Conservation (phyloP, 2,113 vertebrate species). For the rat (Rattus norvegicus) region DNA sequence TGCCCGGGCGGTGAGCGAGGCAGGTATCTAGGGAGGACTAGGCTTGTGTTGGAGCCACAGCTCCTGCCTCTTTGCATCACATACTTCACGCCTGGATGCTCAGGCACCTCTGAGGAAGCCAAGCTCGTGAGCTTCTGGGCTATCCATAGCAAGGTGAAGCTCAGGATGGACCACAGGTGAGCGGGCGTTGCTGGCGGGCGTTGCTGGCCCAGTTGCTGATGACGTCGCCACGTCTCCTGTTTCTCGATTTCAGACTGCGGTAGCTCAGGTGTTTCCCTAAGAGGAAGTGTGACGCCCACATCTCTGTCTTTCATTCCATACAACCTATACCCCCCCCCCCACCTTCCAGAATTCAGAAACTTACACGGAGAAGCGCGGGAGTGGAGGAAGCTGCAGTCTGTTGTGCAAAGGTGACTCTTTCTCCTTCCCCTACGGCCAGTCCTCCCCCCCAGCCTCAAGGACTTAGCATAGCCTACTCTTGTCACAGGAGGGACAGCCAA, state of each 20-base stretch:
- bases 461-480: neutral
- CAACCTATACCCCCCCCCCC: neutral
- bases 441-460: neutral
- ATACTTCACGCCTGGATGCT: neutral
- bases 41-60: neutral
- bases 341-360: neutral
- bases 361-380: neutral
- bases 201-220: neutral
- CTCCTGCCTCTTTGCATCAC: neutral
- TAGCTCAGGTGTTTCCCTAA: neutral
- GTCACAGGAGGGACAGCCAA: neutral
- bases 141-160: neutral
- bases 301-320: neutral
- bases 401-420: conserved; percentile 37
- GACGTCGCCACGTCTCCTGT: neutral
- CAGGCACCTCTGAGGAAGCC: neutral
- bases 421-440: neutral
- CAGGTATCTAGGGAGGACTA: neutral
- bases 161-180: neutral
- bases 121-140: neutral
- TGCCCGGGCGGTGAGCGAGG: neutral
- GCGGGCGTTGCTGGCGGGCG: neutral
- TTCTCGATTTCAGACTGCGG: neutral
- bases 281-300: neutral
- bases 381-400: neutral